phyloP scores from a whole-genome alignment of 53 echinoderm and acorn worm genomes.

The Echinometra lucunter region DNA sequence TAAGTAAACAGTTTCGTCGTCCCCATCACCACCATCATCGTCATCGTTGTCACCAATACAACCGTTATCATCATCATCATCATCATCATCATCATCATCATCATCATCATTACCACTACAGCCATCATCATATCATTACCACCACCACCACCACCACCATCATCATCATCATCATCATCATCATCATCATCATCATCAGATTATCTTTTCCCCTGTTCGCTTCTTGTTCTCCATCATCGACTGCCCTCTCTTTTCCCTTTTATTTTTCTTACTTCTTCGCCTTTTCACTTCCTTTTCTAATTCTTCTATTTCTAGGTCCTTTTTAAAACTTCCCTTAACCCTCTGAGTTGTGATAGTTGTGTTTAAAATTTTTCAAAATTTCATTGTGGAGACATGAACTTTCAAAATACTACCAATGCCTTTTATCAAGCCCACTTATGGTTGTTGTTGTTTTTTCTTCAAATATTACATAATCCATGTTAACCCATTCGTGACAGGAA shows the following conservation, averaged over 20 bases:
- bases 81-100: neutral
- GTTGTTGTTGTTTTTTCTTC: too few species aligned
- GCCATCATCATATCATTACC: neutral
- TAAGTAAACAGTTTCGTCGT: too few species aligned
- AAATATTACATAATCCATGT: too few species aligned
- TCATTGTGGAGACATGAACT: too few species aligned
- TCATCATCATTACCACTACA: neutral
- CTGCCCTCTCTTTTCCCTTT: neutral
- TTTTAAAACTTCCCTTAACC: too few species aligned
- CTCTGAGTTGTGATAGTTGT: too few species aligned
- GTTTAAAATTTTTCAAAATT: too few species aligned
- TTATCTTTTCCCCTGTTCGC: neutral
- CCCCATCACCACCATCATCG: too few species aligned
- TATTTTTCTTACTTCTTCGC: neutral
- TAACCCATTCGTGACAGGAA: too few species aligned
- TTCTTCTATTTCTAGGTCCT: neutral
- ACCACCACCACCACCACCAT: neutral
- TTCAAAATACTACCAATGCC: too few species aligned
- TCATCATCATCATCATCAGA: neutral
- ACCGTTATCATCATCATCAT: neutral
- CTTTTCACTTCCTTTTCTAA: too few species aligned
- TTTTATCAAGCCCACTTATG: too few species aligned
- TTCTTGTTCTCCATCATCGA: neutral
- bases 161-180: neutral
- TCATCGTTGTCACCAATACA: neutral